Evolutionary conservation across 2,113 vertebrate species (phyloP), one percentile per base, ranked within the genome.

Genomic region (Aphyosemion australe): DNA sequence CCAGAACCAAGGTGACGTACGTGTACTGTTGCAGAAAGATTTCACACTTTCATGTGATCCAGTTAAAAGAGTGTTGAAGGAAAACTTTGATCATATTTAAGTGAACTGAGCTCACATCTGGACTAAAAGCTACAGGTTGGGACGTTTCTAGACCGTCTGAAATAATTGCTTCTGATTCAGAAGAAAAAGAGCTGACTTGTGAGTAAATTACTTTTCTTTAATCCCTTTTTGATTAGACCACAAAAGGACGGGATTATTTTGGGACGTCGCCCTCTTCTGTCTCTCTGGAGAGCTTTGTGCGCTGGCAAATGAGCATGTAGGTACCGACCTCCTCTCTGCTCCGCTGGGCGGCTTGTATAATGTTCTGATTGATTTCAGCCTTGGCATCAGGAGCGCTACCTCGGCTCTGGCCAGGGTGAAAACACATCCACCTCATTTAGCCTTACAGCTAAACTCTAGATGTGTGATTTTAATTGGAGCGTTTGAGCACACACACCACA

Each of bases 401-500:
- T 84, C 73, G 54, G 37, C 79, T 47, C 67, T 57, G 59, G 59
- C 57, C 67, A 64, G 55, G 76, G 64, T 59, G 71, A 74, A 67
- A 73, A 79, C 62, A 80, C 61, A 88, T 82, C 62, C 18, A 43
- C 74, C 70, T 85, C 73, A 74, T 84, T 86, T 77, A 74, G 67
- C 78, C 50, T 26, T 26, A 26, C 26, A 26, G 26, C 26, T 26
- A 5, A 26, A 5, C 79, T 52, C 37, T 48, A 62, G 26, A 26
- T 26, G 64, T 34, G 32, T 54, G 16, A 18, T 45, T 61, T 31
- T n/a, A 43, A 46, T 20, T 26, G 45, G 46, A n/a, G n/a, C n/a
- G n/a, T n/a, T n/a, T n/a, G n/a, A n/a, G n/a, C n/a, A n/a, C n/a
- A n/a, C n/a, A n/a, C n/a, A 9, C 41, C 49, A n/a, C 31, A 14